Conservation (phyloP, 2,888 invertebrate genomes). For the Balanococcus diminutus region DNA sequence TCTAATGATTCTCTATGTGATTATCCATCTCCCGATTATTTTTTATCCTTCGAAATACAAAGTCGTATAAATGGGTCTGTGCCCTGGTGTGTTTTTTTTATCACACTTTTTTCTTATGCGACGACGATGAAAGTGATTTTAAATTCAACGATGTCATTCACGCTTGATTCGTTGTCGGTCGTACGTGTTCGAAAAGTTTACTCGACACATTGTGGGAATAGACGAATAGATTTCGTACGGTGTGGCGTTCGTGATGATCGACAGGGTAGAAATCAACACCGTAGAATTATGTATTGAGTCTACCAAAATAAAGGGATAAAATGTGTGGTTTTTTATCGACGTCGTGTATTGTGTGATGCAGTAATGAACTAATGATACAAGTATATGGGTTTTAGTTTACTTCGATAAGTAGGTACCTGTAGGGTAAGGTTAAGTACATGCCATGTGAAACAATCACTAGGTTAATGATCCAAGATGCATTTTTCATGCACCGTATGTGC, state of each 20-base stretch:
- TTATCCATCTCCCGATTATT: background rate
- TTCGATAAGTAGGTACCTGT: background rate
- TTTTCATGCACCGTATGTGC: background rate
- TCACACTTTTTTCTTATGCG: background rate
- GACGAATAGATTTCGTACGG: background rate
- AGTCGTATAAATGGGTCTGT: background rate
- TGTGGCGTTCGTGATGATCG: background rate
- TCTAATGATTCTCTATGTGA: background rate
- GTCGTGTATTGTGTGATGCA: background rate
- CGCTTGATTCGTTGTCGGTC: constrained; percentile 27
- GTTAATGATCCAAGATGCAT: background rate
- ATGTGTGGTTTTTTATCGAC: background rate
- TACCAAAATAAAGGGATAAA: background rate
- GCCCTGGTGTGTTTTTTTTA: background rate
- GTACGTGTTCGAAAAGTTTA: constrained; percentile 2
- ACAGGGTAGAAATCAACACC: background rate
- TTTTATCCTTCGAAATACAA: background rate
- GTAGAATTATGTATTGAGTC: background rate
- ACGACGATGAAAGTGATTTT: background rate
- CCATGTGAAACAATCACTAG: background rate
- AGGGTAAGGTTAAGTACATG: constrained; percentile 8
- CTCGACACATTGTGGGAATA: background rate
- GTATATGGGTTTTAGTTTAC: background rate
- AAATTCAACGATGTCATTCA: constrained; percentile 31
- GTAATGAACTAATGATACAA: too few relatives aligned